Evolutionary conservation across 1,140 invertebrate species (phyloP).

Genomic region (Leptinotarsa lineolata): DNA sequence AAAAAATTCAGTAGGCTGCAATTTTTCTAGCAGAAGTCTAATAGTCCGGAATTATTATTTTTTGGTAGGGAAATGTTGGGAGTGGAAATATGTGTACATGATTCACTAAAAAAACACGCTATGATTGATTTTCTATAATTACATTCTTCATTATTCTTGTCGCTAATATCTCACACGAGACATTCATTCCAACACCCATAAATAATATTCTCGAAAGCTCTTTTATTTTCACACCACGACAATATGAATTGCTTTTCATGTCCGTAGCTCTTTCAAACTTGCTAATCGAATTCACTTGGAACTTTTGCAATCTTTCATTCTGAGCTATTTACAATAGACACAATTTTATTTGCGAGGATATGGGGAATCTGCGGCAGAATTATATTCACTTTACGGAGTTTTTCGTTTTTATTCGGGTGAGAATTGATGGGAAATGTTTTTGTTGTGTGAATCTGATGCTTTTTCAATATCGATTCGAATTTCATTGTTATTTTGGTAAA

Average conservation of each 20-base stretch:
- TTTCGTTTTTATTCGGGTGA: background rate
- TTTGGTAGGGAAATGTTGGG: too few species aligned
- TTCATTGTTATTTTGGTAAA: too few species aligned
- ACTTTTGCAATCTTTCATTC: conserved; percentile 3
- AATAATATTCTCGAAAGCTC: background rate
- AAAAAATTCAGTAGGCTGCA: too few species aligned
- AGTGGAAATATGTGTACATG: too few species aligned
- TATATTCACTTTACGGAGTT: background rate
- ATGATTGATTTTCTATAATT: too few species aligned
- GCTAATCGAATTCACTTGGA: conserved; percentile 6
- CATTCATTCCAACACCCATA: background rate
- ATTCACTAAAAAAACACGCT: too few species aligned
- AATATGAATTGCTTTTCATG: conserved; percentile 8
- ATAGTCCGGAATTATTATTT: too few species aligned
- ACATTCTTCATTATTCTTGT: too few species aligned
- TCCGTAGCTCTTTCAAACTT: conserved; percentile 5
- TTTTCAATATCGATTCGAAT: too few species aligned
- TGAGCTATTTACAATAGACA: conserved; percentile 3
- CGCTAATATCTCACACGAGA: background rate
- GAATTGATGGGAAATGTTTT: background rate
- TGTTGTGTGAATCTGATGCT: too few species aligned
- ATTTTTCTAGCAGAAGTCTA: too few species aligned
- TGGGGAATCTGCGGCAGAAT: background rate
- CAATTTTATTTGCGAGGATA: conserved; percentile 6
- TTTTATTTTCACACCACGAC: background rate